Conservation (phyloP, 2,888 invertebrate species). For the Mesochorus sp. region DNA sequence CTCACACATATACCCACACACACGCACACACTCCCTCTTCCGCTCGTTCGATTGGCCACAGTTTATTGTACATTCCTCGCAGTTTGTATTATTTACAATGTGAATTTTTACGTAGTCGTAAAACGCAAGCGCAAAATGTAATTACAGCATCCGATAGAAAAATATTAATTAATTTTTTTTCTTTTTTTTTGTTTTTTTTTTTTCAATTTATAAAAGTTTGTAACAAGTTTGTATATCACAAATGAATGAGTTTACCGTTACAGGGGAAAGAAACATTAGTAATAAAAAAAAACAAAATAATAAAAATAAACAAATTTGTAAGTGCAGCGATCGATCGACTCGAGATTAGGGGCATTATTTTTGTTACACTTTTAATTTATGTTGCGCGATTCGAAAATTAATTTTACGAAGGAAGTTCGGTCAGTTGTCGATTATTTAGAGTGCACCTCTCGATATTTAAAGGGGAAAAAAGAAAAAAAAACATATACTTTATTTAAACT, state of each 20-base stretch:
- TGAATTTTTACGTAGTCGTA: slow-evolving; percentile 44
- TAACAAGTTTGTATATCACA: slow-evolving; percentile 61
- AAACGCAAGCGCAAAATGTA: slow-evolving; percentile 47
- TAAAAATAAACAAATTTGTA: too few species aligned
- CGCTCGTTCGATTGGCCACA: slow-evolving; percentile 59
- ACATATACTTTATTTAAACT: too few species aligned
- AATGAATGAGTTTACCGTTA: slow-evolving; percentile 59
- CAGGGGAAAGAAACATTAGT: slow-evolving; percentile 10
- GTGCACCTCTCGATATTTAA: background rate
- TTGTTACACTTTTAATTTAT: background rate
- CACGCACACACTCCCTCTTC: slow-evolving; percentile 50
- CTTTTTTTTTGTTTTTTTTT: slow-evolving; percentile 5
- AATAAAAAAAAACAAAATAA: slow-evolving; percentile 23
- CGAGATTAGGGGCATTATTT: slow-evolving; percentile 5
- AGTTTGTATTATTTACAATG: slow-evolving; percentile 58
- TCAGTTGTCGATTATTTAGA: slow-evolving; percentile 1
- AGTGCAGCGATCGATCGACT: slow-evolving; percentile 28
- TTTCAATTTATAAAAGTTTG: slow-evolving; percentile 58
- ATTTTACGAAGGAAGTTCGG: background rate
- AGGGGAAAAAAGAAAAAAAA: background rate
- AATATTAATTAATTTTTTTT: background rate
- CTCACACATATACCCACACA: slow-evolving; percentile 58
- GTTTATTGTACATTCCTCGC: slow-evolving; percentile 65
- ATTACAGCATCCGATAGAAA: slow-evolving; percentile 20
- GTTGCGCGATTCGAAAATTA: background rate